Conservation (phyloP, 1,140 invertebrate species). For the Tenebrio molitor region DNA sequence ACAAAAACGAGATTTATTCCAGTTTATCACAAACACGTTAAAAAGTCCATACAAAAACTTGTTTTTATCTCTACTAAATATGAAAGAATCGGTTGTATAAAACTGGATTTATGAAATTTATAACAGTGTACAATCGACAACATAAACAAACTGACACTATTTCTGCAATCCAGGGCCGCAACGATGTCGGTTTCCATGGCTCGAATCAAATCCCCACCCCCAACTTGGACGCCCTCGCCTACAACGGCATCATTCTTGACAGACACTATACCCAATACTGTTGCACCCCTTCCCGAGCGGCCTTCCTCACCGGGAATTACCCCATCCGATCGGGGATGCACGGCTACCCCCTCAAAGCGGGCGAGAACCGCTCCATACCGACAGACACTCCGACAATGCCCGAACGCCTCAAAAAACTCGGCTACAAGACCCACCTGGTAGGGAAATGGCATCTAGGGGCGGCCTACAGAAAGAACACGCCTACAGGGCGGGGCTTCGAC, state of each 20-base stretch:
- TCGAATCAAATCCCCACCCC: slow-evolving; percentile 86
- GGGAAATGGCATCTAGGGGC: slow-evolving; percentile 93
- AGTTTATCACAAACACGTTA: not conserved
- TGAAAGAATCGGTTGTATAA: too few species aligned
- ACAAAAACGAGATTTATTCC: not conserved
- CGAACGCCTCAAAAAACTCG: slow-evolving; percentile 79
- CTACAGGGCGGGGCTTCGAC: slow-evolving; percentile 74
- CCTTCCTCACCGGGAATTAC: slow-evolving; percentile 86
- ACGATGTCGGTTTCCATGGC: slow-evolving; percentile 91
- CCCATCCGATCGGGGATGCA: slow-evolving; percentile 76
- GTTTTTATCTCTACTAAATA: too few species aligned
- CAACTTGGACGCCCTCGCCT: slow-evolving; percentile 86
- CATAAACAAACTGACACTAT: not conserved
- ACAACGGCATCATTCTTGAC: slow-evolving; percentile 81
- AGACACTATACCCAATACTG: slow-evolving; percentile 81
- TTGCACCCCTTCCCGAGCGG: slow-evolving; percentile 83
- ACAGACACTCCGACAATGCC: slow-evolving; percentile 73
- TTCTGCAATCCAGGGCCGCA: slow-evolving; percentile 80
- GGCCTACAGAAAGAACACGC: slow-evolving; percentile 65
- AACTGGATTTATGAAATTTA: too few species aligned
- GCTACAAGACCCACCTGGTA: slow-evolving; percentile 86
- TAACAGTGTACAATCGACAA: not conserved
- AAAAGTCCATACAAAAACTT: too few species aligned
- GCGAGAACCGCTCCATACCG: slow-evolving; percentile 72
- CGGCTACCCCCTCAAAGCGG: slow-evolving; percentile 71